Percentiles rank a stretch among this genome's conserved stretches.
phyloP scores from a whole-genome alignment of 2,797 vertebrate species.

The Buceros bicornis region DNA sequence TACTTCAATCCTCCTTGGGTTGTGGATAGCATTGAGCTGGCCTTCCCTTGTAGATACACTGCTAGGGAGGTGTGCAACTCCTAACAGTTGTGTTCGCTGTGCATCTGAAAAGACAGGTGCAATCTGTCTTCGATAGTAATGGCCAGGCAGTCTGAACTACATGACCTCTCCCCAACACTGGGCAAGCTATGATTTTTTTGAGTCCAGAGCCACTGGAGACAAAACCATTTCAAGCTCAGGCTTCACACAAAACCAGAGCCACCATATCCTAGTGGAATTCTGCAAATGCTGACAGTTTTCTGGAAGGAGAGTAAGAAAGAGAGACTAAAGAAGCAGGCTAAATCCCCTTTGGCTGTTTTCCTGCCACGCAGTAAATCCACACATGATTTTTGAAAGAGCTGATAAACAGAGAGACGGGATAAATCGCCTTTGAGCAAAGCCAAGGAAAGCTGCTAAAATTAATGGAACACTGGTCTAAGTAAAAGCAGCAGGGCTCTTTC shows the following conservation, averaged over 20 bases:
- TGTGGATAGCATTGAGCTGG: background rate
- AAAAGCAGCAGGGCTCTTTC: background rate
- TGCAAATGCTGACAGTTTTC: background rate
- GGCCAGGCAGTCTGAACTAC: background rate
- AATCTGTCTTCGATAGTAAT: no score
- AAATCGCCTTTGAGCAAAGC: background rate
- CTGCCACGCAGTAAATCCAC: background rate
- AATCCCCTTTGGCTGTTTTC: background rate
- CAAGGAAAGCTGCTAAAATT: background rate
- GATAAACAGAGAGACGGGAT: background rate
- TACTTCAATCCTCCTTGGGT: background rate
- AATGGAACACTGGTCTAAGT: background rate
- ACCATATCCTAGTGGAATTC: background rate
- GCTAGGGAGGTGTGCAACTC: background rate
- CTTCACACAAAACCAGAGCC: background rate
- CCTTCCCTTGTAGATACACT: background rate
- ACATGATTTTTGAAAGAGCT: background rate
- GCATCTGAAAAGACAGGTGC: background rate
- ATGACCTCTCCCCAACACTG: background rate
- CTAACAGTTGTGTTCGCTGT: background rate
- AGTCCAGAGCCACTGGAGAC: background rate
- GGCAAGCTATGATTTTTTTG: background rate
- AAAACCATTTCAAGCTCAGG: background rate
- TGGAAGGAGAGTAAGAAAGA: background rate
- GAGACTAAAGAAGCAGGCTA: background rate